Evolutionary conservation across 2,797 vertebrate genomes (phyloP).

Genomic region (Galagoides demidoff): DNA sequence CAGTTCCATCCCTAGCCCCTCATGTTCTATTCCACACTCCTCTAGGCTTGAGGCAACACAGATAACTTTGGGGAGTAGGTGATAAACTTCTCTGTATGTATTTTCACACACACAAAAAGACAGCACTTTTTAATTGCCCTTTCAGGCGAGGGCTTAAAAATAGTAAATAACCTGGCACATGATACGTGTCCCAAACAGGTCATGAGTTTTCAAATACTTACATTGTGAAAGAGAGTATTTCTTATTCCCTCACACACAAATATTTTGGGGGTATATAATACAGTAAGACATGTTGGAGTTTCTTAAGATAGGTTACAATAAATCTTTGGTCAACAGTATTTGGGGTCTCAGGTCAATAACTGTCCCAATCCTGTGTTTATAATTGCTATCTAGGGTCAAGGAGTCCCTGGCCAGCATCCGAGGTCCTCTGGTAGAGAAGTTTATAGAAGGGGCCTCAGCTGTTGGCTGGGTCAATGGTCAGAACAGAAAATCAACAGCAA

Average conservation of each 20-base stretch:
- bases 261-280: neutral
- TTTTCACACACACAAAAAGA: neutral
- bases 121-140: neutral
- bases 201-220: neutral
- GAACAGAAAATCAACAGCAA: neutral
- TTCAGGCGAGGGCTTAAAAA: neutral
- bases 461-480: neutral
- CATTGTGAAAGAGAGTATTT: neutral
- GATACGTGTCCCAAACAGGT: neutral
- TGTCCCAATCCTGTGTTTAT: neutral
- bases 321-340: neutral
- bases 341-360: neutral
- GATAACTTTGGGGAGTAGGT: neutral
- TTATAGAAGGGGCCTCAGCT: fast-evolving
- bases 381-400: neutral
- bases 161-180: neutral
- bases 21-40: neutral
- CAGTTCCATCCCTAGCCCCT: fast-evolving
- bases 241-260: neutral
- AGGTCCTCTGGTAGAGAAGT: neutral
- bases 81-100: neutral
- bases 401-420: neutral
- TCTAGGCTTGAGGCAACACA: neutral
- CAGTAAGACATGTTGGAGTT: neutral
- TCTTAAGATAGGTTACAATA: neutral